Percentiles rank a stretch among this genome's conserved stretches.
phyloP scores from a whole-genome alignment of 2,888 invertebrate genomes.

The Conistra vaccinii region DNA sequence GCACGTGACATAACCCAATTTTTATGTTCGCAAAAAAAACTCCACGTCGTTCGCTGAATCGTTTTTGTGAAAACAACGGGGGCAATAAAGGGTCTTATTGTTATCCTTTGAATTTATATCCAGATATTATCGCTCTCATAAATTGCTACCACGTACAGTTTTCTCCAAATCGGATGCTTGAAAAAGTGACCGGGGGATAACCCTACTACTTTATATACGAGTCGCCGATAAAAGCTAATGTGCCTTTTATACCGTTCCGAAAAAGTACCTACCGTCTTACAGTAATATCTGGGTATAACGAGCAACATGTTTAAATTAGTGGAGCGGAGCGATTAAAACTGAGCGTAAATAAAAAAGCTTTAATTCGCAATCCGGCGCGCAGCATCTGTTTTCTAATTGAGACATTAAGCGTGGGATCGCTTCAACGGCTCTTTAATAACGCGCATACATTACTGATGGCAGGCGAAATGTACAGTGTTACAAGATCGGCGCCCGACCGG shows the following conservation, averaged over 20 bases:
- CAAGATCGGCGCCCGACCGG: conserved; percentile 75
- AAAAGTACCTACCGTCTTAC: conserved; percentile 54
- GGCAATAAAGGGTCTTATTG: conserved; percentile 90
- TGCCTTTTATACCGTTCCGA: conserved; percentile 63
- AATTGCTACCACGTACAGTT: conserved; percentile 86
- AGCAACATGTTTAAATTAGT: conserved; percentile 72
- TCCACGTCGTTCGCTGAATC: conserved; percentile 83
- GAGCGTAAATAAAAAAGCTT: conserved; percentile 79
- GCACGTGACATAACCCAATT: conserved; percentile 84
- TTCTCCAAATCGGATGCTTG: conserved; percentile 81
- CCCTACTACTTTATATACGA: conserved; percentile 74
- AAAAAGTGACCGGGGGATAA: conserved; percentile 83
- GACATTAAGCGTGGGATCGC: conserved; percentile 85
- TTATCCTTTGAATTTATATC: conserved; percentile 90
- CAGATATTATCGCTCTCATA: conserved; percentile 89
- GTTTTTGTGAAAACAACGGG: conserved; percentile 89
- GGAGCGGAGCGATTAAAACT: conserved; percentile 67
- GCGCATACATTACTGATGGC: conserved; percentile 85
- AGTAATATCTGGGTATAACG: conserved; percentile 62
- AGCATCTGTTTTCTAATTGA: conserved; percentile 88
- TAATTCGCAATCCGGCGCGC: conserved; percentile 78
- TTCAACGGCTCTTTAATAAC: conserved; percentile 86
- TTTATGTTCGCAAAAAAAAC: conserved; percentile 83
- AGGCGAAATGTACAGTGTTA: conserved; percentile 79
- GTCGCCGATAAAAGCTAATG: conserved; percentile 74